A percentile compares a stretch with the other conserved stretches of the same genome.
phyloP scores from a whole-genome alignment of 2,797 vertebrate species.

The Takifugu ocellatus region DNA sequence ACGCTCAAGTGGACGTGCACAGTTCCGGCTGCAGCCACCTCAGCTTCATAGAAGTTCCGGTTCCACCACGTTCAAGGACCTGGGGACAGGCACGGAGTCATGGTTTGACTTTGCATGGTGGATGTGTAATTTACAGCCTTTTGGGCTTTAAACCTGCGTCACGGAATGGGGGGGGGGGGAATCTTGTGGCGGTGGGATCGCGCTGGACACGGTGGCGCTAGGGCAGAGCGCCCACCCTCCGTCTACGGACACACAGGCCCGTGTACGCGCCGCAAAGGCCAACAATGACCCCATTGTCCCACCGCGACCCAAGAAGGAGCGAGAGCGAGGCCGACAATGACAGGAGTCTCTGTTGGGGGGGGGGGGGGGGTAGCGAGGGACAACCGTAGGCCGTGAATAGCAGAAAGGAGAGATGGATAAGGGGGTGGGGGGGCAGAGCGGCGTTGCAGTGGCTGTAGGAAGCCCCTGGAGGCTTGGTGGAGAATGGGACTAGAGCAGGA shows the following conservation, averaged over 20 bases:
- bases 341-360: constrained; percentile 60
- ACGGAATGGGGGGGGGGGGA: too few relatives aligned
- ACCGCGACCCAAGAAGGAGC: constrained; percentile 68
- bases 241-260: constrained; percentile 27
- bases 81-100: too few relatives aligned
- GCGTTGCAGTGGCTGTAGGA: constrained; percentile 50
- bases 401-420: constrained; percentile 42
- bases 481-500: constrained; percentile 41
- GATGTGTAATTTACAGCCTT: constrained; percentile 5
- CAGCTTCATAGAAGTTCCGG: too few relatives aligned
- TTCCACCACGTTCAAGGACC: too few relatives aligned
- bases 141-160: background rate
- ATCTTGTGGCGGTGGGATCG: constrained; percentile 34
- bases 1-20: too few relatives aligned
- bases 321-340: constrained; percentile 66
- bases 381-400: constrained; percentile 53
- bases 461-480: constrained; percentile 58
- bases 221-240: constrained; percentile 36
- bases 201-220: constrained; percentile 39
- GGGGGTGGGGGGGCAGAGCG: constrained; percentile 22
- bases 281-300: constrained; percentile 80
- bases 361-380: constrained; percentile 35
- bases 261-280: constrained; percentile 43
- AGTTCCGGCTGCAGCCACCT: too few relatives aligned
- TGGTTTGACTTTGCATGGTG: background rate